Conservation (phyloP, 1,140 invertebrate genomes). For the Pantala flavescens region DNA sequence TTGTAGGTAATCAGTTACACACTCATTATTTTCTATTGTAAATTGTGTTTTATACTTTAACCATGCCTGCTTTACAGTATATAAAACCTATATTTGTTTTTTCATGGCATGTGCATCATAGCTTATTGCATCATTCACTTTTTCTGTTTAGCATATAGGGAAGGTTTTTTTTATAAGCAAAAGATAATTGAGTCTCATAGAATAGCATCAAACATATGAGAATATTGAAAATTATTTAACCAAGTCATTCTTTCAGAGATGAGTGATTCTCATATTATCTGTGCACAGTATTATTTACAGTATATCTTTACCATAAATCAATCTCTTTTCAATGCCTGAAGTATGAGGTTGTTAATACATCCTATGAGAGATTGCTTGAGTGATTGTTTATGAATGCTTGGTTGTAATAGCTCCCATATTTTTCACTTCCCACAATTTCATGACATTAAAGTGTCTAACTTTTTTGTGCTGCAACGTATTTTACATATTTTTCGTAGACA, state of each 20-base stretch:
- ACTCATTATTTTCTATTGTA: background rate
- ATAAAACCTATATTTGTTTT: background rate
- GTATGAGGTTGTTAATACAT: background rate
- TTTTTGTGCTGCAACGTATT: background rate
- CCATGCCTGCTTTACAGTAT: background rate
- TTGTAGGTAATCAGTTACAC: background rate
- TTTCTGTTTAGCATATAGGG: too few relatives aligned
- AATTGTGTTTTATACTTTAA: background rate
- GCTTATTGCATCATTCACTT: too few relatives aligned
- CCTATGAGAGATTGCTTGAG: background rate
- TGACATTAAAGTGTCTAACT: background rate
- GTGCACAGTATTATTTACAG: too few relatives aligned
- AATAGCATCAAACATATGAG: too few relatives aligned
- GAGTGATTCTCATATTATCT: too few relatives aligned
- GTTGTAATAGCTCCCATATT: conserved; percentile 1
- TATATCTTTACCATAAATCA: too few relatives aligned
- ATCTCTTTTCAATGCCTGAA: background rate
- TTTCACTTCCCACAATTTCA: conserved; percentile 6
- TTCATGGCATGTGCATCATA: background rate
- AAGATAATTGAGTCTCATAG: too few relatives aligned
- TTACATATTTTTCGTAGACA: background rate
- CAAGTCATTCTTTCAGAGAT: too few relatives aligned
- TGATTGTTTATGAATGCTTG: background rate
- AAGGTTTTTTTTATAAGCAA: too few relatives aligned
- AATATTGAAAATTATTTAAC: too few relatives aligned